Conservation (phyloP, 2,888 invertebrate genomes). For the Xanthorhoe spadicearia region DNA sequence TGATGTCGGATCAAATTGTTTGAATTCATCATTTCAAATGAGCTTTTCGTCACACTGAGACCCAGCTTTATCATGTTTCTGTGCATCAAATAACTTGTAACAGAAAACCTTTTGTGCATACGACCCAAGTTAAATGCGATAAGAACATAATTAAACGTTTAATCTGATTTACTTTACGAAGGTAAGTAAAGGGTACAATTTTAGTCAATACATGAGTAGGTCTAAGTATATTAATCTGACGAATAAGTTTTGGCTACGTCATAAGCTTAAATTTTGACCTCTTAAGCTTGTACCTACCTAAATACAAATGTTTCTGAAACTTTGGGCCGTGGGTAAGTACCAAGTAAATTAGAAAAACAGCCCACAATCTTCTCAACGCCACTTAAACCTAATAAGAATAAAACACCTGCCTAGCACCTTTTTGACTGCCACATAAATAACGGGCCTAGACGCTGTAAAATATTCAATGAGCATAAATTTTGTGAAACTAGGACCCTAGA, state of each 20-base stretch:
- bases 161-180: too few relatives aligned
- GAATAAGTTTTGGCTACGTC: too few relatives aligned
- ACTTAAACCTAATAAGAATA: conserved; percentile 34
- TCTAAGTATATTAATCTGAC: too few relatives aligned
- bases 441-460: conserved; percentile 56
- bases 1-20: conserved; percentile 48
- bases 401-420: conserved; percentile 36
- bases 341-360: conserved; percentile 2
- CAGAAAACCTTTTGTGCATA: conserved; percentile 29
- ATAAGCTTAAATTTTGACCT: too few relatives aligned
- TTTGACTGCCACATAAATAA: conserved; percentile 45
- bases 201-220: too few relatives aligned
- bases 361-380: neutral
- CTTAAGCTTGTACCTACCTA: too few relatives aligned
- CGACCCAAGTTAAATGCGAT: conserved; percentile 3
- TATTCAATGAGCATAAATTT: conserved; percentile 66
- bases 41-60: conserved; percentile 42
- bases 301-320: neutral
- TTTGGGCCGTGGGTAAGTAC: neutral
- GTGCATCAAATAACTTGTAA: conserved; percentile 39
- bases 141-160: too few relatives aligned
- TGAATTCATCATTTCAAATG: conserved; percentile 45
- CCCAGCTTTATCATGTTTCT: conserved; percentile 41
- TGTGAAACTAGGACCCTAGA: conserved; percentile 37
- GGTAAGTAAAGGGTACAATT: too few relatives aligned